Evolutionary conservation across 2,113 vertebrate genomes (phyloP).

Genomic region (Xenopus borealis): DNA sequence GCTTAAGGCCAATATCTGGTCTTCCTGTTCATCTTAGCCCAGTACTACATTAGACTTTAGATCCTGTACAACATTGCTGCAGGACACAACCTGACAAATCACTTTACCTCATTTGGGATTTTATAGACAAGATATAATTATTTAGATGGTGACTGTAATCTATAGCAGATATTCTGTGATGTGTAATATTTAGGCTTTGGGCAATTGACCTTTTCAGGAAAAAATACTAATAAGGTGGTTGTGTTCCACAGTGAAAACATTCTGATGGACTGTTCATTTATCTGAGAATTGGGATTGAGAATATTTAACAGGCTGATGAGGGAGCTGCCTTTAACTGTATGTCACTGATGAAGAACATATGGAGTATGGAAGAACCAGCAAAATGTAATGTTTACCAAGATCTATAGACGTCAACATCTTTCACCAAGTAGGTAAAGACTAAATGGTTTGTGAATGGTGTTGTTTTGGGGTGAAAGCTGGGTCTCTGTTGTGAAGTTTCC

Average conservation of each 20-base stretch:
- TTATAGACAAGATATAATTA: too few relatives aligned
- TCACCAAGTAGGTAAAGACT: conserved; percentile 58
- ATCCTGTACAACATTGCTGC: too few relatives aligned
- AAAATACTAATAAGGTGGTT: background rate
- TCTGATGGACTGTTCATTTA: conserved; percentile 42
- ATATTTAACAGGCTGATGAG: conserved; percentile 56
- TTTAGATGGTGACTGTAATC: too few relatives aligned
- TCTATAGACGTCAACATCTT: conserved; percentile 64
- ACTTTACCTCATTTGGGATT: too few relatives aligned
- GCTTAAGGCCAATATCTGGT: too few relatives aligned
- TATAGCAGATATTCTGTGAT: too few relatives aligned
- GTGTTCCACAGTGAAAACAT: conserved; percentile 4
- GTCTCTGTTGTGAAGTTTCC: conserved; percentile 30
- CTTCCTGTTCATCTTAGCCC: too few relatives aligned
- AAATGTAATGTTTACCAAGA: conserved; percentile 62
- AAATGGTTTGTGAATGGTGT: conserved; percentile 46
- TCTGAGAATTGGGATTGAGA: conserved; percentile 21
- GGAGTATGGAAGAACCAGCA: conserved; percentile 63
- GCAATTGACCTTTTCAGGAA: too few relatives aligned
- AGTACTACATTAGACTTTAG: too few relatives aligned
- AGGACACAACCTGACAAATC: too few relatives aligned
- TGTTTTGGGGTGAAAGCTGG: conserved; percentile 13
- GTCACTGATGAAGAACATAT: conserved; percentile 67
- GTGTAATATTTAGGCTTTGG: too few relatives aligned
- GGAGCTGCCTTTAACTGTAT: conserved; percentile 59